Conservation (phyloP, 2,888 invertebrate genomes). For the Philonicus albiceps region DNA sequence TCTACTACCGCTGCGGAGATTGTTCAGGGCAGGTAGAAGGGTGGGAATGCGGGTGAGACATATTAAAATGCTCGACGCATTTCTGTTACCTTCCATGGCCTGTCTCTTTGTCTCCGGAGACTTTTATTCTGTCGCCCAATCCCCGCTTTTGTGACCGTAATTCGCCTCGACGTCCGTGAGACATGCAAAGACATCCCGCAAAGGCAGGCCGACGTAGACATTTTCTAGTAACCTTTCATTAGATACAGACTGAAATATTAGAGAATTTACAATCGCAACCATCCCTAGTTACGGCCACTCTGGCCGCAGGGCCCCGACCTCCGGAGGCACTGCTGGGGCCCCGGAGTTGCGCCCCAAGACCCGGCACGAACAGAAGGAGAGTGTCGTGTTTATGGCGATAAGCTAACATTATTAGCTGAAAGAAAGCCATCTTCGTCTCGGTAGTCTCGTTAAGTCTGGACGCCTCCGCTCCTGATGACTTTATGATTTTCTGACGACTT, state of each 20-base stretch:
- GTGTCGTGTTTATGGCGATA: conserved; percentile 40
- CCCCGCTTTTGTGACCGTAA: not conserved
- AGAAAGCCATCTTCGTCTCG: conserved; percentile 32
- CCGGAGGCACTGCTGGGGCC: not conserved
- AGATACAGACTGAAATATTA: not conserved
- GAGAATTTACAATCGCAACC: conserved; percentile 19
- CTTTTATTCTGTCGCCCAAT: not conserved
- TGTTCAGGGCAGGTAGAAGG: not conserved
- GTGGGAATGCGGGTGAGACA: not conserved
- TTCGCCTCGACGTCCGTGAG: not conserved
- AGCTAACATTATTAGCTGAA: conserved; percentile 41
- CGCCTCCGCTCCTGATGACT: conserved; percentile 34
- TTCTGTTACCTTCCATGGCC: not conserved
- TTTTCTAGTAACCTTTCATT: not conserved
- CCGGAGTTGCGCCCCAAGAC: not conserved
- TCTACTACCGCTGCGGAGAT: not conserved
- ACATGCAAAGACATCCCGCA: not conserved
- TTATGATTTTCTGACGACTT: conserved; percentile 42
- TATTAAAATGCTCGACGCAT: not conserved
- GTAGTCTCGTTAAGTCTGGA: conserved; percentile 36
- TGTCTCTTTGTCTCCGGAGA: not conserved
- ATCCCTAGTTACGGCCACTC: conserved; percentile 1
- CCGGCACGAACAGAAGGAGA: conserved; percentile 11
- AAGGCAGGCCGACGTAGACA: not conserved
- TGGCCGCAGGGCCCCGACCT: not conserved